phyloP scores from a whole-genome alignment of 2,888 invertebrate genomes.

The Hirudinaria manillensis region DNA sequence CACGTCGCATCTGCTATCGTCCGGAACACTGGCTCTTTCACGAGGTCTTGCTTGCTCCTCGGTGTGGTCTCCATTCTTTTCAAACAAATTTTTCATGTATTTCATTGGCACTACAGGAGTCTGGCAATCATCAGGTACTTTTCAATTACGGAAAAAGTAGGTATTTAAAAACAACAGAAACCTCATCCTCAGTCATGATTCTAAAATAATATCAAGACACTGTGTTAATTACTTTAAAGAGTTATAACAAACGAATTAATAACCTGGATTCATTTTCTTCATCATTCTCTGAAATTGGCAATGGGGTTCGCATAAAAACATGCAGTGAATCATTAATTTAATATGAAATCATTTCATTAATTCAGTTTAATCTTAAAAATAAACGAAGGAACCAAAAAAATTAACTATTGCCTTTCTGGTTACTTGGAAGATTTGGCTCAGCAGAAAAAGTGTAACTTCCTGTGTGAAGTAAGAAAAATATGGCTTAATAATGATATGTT shows the following conservation, averaged over 20 bases:
- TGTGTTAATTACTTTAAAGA: background rate
- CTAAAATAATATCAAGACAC: constrained; percentile 4
- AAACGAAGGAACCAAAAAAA: too few species aligned
- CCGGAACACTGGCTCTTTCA: background rate
- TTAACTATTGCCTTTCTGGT: too few species aligned
- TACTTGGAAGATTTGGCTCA: background rate
- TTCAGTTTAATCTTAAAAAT: too few species aligned
- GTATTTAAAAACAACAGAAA: background rate
- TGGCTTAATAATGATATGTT: background rate
- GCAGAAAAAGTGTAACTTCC: constrained; percentile 11
- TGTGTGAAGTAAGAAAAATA: background rate
- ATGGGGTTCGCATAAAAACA: background rate
- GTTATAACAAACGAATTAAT: background rate
- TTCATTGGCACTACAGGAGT: constrained; percentile 30
- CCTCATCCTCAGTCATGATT: background rate
- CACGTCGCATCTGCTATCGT: constrained; percentile 21
- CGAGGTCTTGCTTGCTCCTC: constrained; percentile 7
- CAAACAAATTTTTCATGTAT: constrained; percentile 33
- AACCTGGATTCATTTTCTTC: background rate
- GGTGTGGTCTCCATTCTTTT: constrained; percentile 18
- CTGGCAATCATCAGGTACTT: constrained; percentile 2
- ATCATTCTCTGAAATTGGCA: background rate
- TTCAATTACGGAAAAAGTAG: too few species aligned
- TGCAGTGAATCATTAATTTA: too few species aligned
- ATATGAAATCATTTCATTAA: too few species aligned